phyloP scores from a whole-genome alignment of 2,113 vertebrate species.

The Callipepla squamata region DNA sequence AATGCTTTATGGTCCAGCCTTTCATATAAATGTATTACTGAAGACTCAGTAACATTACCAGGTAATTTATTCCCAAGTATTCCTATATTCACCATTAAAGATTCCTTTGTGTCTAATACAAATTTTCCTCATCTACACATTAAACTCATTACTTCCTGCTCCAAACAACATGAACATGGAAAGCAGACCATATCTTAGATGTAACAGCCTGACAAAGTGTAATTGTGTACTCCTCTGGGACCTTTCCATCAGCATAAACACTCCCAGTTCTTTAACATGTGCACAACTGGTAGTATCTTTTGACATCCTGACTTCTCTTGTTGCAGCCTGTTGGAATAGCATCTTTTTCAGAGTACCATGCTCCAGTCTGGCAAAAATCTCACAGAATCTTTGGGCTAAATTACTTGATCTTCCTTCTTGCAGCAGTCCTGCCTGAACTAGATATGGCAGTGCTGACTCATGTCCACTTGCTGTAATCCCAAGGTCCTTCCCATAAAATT shows the following conservation, averaged over 20 bases:
- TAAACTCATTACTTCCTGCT: not conserved
- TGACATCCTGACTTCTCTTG: not conserved
- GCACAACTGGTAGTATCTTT: not conserved
- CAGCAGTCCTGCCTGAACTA: not conserved
- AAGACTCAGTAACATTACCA: not conserved
- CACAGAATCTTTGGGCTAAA: not conserved
- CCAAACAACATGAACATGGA: not conserved
- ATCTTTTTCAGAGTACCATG: not conserved
- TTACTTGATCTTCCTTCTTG: not conserved
- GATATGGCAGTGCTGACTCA: not conserved
- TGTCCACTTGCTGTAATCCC: not conserved
- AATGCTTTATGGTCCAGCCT: not conserved
- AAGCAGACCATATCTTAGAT: not conserved
- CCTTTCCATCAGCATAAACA: not conserved
- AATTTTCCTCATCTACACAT: not conserved
- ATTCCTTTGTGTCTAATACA: not conserved
- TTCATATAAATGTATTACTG: not conserved
- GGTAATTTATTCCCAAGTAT: not conserved
- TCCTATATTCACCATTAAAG: not conserved
- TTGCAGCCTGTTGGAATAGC: not conserved
- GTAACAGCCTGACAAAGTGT: not conserved
- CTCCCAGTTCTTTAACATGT: not conserved
- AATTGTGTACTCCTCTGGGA: not conserved
- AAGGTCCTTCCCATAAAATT: not conserved
- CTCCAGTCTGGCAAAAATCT: not conserved